Conservation (phyloP, 1,140 invertebrate species). For the Panonychus citri region DNA sequence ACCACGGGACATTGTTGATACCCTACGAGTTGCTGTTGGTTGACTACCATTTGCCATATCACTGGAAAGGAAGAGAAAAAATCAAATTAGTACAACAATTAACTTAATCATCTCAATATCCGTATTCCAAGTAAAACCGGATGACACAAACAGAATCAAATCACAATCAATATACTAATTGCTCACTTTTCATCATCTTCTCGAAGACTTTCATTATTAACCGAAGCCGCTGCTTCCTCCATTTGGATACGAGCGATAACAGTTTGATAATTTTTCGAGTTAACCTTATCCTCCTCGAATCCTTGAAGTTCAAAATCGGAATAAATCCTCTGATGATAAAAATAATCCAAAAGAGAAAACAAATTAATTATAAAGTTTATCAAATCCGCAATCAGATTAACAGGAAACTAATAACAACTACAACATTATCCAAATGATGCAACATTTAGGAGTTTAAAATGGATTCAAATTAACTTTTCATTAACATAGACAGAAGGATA, state of each 20-base stretch:
- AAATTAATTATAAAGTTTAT: background rate
- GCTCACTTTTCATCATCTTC: constrained; percentile 5
- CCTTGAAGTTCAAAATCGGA: constrained; percentile 97
- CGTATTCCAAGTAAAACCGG: background rate
- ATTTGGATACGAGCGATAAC: constrained; percentile 81
- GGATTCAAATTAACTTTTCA: too few relatives aligned
- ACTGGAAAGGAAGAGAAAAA: background rate
- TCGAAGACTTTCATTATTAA: constrained; percentile 3
- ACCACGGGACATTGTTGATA: background rate
- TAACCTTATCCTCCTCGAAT: constrained; percentile 91
- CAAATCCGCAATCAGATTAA: too few relatives aligned
- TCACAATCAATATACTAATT: background rate
- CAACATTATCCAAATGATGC: too few relatives aligned
- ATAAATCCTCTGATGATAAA: constrained; percentile 64
- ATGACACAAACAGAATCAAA: background rate
- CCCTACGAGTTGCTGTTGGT: background rate
- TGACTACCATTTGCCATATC: background rate
- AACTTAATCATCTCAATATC: background rate
- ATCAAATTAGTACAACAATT: background rate
- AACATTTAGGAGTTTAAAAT: too few relatives aligned
- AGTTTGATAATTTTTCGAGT: constrained; percentile 83
- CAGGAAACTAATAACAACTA: background rate
- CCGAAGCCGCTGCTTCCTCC: constrained; percentile 68
- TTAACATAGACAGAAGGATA: too few relatives aligned
- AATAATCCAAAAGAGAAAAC: background rate